Evolutionary conservation across 2,113 vertebrate genomes (phyloP).

Genomic region (Perca schrenkii): DNA sequence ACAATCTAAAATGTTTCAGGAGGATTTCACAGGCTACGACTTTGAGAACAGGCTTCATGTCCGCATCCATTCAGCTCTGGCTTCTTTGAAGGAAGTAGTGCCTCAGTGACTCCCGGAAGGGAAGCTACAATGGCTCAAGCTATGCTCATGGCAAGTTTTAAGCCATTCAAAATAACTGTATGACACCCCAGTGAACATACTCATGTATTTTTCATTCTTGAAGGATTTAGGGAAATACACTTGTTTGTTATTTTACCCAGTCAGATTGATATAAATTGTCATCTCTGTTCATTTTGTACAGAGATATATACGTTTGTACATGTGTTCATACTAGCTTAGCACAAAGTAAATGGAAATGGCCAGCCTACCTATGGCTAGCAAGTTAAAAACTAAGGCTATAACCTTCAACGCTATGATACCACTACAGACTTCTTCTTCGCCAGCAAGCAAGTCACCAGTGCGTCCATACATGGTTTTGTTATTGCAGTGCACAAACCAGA

Average conservation of each 20-base stretch:
- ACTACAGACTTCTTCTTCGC: conserved; percentile 10
- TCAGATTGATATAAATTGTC: conserved; percentile 24
- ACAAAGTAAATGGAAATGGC: conserved; percentile 13
- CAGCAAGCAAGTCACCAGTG: conserved; percentile 16
- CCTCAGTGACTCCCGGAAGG: conserved; percentile 88
- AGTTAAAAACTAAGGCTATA: not conserved
- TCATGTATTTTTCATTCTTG: conserved; percentile 30
- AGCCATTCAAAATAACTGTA: conserved; percentile 44
- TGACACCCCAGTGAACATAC: conserved; percentile 42
- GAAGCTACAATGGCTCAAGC: conserved; percentile 45
- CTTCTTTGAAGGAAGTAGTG: conserved; percentile 93
- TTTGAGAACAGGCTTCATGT: conserved; percentile 99
- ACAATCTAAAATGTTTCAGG: conserved; percentile 79
- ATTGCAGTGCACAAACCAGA: not conserved
- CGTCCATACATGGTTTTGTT: not conserved
- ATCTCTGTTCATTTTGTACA: conserved; percentile 38
- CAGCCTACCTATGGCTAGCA: not conserved
- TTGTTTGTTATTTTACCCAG: conserved; percentile 28
- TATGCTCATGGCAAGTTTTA: conserved; percentile 33
- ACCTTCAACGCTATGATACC: not conserved
- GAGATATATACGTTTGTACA: no score
- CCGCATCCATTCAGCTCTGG: conserved; percentile 96
- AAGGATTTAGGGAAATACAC: conserved; percentile 38
- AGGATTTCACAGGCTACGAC: conserved; percentile 95
- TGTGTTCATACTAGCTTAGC: not conserved